phyloP scores from a whole-genome alignment of 2,797 vertebrate genomes.

The Coluber constrictor region DNA sequence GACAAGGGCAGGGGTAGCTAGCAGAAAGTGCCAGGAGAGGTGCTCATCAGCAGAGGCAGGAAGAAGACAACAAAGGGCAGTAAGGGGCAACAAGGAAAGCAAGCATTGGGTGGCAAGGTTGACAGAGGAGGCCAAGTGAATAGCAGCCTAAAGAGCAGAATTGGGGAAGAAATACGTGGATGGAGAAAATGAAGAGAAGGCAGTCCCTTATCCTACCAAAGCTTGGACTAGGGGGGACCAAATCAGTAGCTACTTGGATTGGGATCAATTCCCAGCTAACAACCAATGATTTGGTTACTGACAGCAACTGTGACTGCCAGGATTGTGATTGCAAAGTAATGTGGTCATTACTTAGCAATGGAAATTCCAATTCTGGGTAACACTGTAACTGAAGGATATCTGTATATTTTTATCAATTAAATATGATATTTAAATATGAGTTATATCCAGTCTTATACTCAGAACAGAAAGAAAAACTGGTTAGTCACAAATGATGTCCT shows the following conservation, averaged over 20 bases:
- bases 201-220: not conserved
- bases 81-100: not conserved
- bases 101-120: not conserved
- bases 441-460: not conserved
- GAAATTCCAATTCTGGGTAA: not conserved
- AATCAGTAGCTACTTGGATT: not conserved
- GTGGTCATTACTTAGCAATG: not conserved
- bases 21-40: not conserved
- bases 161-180: not conserved
- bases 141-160: not conserved
- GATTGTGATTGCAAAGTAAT: not conserved
- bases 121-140: not conserved
- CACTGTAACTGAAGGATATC: too few relatives aligned
- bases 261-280: not conserved
- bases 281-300: not conserved
- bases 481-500: not conserved
- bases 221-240: not conserved
- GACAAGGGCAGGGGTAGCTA: not conserved
- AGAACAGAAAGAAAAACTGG: not conserved
- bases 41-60: not conserved
- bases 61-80: not conserved
- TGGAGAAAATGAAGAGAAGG: not conserved
- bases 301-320: not conserved
- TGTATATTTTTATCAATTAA: not conserved
- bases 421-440: not conserved